phyloP scores from a whole-genome alignment of 1,140 invertebrate species.

The Archivesica marissinica region DNA sequence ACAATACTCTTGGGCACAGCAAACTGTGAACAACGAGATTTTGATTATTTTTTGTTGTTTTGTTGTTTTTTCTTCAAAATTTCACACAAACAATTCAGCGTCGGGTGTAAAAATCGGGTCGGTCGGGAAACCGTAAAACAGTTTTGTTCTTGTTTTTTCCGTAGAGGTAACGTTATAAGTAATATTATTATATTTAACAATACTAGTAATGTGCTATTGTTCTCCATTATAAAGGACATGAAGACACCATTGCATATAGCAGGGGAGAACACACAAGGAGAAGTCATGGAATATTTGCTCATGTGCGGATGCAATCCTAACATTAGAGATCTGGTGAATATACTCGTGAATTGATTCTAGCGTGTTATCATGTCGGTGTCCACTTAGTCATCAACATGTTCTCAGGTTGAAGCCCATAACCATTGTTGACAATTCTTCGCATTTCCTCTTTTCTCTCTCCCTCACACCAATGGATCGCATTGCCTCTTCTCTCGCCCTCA shows the following conservation, averaged over 20 bases:
- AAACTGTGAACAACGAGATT: too few relatives aligned
- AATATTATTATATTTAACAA: background rate
- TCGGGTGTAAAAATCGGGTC: too few relatives aligned
- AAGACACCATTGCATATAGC: slow-evolving; percentile 55
- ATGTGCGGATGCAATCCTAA: slow-evolving; percentile 52
- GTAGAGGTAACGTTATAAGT: background rate
- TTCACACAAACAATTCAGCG: too few relatives aligned
- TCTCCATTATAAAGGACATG: slow-evolving; percentile 32
- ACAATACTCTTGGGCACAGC: too few relatives aligned
- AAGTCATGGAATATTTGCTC: slow-evolving; percentile 48
- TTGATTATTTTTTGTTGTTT: too few relatives aligned
- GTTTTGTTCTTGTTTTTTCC: background rate
- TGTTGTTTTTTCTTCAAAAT: too few relatives aligned
- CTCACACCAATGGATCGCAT: too few relatives aligned
- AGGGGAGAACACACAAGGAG: slow-evolving; percentile 27
- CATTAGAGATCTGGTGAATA: slow-evolving; percentile 45
- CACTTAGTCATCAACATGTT: background rate
- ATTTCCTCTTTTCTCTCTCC: too few relatives aligned
- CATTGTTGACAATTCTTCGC: too few relatives aligned
- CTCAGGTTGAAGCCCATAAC: too few relatives aligned
- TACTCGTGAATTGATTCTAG: background rate
- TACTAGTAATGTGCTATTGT: background rate
- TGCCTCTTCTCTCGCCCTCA: too few relatives aligned
- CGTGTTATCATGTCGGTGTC: background rate
- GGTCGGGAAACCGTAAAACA: background rate